phyloP scores from a whole-genome alignment of 2,888 invertebrate genomes.

The Leptopterna dolabrata region DNA sequence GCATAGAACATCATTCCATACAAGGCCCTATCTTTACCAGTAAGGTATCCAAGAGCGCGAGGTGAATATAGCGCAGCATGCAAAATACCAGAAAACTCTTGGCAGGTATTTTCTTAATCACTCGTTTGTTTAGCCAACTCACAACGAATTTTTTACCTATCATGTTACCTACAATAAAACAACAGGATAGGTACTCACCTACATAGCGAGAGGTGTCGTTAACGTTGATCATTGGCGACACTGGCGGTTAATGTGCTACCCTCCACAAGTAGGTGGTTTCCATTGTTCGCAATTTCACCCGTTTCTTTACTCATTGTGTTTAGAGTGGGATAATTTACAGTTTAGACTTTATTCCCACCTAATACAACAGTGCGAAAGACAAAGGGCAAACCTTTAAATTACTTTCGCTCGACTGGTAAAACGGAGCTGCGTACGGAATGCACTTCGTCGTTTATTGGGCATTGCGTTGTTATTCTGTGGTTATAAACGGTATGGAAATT shows the following conservation, averaged over 20 bases:
- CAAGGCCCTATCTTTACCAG: background rate
- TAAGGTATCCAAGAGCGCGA: background rate
- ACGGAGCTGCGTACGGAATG: no score
- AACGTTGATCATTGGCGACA: no score
- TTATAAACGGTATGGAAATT: no score
- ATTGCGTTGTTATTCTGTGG: no score
- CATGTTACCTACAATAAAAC: background rate
- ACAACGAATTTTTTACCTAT: no score
- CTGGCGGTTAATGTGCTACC: no score
- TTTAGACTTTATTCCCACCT: no score
- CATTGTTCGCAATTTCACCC: background rate
- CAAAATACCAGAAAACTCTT: background rate
- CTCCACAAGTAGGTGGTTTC: background rate
- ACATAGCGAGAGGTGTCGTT: background rate
- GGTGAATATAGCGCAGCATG: background rate
- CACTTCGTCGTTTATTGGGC: no score
- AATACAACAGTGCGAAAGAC: no score
- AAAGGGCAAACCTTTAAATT: no score
- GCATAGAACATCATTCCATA: constrained; percentile 9
- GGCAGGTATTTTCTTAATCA: background rate
- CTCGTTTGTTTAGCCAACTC: background rate
- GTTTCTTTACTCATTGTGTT: background rate
- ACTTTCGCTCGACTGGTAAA: no score
- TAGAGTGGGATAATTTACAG: background rate
- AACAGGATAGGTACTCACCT: background rate